Conservation (phyloP, 2,113 vertebrate genomes). For the Mormyrus lacerda region DNA sequence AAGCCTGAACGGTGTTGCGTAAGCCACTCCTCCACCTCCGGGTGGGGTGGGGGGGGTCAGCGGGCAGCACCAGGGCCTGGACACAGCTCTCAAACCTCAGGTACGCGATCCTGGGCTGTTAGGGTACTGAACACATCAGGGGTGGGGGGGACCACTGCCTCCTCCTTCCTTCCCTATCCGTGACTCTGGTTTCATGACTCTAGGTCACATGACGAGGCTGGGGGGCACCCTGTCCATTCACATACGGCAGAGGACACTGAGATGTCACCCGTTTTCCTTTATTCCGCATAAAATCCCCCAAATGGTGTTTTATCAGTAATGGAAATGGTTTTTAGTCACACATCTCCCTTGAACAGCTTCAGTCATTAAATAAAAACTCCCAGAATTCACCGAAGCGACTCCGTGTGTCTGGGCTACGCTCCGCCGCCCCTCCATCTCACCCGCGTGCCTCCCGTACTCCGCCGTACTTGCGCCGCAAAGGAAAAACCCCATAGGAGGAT, state of each 20-base stretch:
- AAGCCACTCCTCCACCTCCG: slow-evolving; percentile 67
- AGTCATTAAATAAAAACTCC: neutral
- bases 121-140: neutral
- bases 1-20: slow-evolving; percentile 77
- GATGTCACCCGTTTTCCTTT: neutral
- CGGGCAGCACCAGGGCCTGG: neutral
- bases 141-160: neutral
- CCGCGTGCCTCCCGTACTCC: neutral
- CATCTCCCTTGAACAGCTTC: neutral
- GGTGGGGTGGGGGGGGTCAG: neutral
- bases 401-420: neutral
- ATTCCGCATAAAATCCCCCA: neutral
- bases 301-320: neutral
- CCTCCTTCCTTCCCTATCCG: neutral
- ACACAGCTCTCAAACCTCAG: neutral
- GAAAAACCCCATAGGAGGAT: neutral
- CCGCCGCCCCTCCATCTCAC: neutral
- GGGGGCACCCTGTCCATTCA: neutral
- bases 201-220: neutral
- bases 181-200: too few species aligned
- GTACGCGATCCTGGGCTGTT: neutral
- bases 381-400: neutral
- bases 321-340: neutral
- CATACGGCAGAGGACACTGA: neutral
- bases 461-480: neutral